These are phyloP conservation scores for Chaetodon trifasciatus DNA, from an alignment of 2,797 vertebrate species.

Conservation along the genomic window DNA sequence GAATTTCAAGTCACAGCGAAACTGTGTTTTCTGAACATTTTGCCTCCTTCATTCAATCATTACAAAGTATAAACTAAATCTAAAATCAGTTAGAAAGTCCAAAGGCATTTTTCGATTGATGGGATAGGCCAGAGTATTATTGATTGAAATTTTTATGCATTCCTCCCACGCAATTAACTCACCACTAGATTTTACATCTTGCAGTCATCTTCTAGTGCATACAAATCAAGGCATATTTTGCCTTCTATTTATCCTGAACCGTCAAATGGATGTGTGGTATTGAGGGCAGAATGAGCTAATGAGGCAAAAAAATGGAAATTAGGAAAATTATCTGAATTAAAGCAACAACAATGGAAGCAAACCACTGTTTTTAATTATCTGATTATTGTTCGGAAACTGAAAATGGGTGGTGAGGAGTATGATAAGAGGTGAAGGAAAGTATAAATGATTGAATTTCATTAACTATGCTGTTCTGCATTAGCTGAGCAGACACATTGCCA, in stretches of 20 bases:
- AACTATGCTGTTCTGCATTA: background rate
- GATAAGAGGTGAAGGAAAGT: constrained; percentile 16
- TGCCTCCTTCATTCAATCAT: background rate
- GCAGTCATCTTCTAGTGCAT: background rate
- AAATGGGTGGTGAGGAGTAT: background rate
- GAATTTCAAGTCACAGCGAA: background rate
- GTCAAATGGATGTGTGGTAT: background rate
- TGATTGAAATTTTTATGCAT: constrained; percentile 27
- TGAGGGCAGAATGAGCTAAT: constrained; percentile 17
- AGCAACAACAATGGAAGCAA: background rate
- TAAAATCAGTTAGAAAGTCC: background rate
- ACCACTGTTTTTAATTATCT: constrained; percentile 18
- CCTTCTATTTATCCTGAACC: constrained; percentile 18
- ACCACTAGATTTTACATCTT: constrained; percentile 16
- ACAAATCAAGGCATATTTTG: constrained; percentile 5
- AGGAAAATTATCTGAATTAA: constrained; percentile 2
- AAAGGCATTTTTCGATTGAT: constrained; percentile 18
- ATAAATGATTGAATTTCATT: constrained; percentile 7
- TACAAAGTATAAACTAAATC: background rate
- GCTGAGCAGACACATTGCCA: background rate
- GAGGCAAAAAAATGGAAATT: constrained; percentile 15
- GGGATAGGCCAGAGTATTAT: constrained; percentile 11
- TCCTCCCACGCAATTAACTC: constrained; percentile 28
- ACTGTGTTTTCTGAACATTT: background rate
- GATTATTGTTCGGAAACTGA: constrained; percentile 16